A percentile compares a stretch with the other conserved stretches of the same genome.
Evolutionary conservation across 30 jellyfish, hydroid and myxozoan species (phyloP).

Genomic region (Chrysaora quinquecirrha): DNA sequence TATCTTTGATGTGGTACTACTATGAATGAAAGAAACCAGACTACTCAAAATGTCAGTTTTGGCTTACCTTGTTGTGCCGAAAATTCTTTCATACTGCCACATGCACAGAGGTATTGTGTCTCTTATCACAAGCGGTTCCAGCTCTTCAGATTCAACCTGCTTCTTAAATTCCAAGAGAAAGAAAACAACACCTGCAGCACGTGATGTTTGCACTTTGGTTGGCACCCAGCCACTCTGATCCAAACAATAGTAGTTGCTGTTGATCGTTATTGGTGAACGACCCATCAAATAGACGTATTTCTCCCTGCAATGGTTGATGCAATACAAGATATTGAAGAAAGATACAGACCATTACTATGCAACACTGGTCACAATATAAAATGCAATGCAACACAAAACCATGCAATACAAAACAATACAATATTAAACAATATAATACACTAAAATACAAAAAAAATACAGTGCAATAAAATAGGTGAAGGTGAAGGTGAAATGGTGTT

Average conservation of each 20-base stretch:
- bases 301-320: conserved; percentile 98
- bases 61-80: conserved; percentile 91
- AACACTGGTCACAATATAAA: too few species aligned
- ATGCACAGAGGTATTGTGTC: conserved; percentile 94
- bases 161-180: conserved; percentile 65
- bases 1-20: too few species aligned
- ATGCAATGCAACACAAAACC: too few species aligned
- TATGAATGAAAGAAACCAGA: too few species aligned
- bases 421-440: too few species aligned
- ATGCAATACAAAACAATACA: too few species aligned
- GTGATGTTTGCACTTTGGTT: conserved; percentile 79
- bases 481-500: too few species aligned
- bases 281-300: conserved; percentile 96
- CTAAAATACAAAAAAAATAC: too few species aligned
- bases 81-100: conserved; percentile 91
- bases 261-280: conserved; percentile 91
- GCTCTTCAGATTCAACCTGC: conserved; percentile 71
- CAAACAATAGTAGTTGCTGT: conserved; percentile 91
- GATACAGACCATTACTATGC: too few species aligned
- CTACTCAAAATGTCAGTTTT: too few species aligned
- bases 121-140: conserved; percentile 88
- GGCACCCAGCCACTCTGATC: conserved; percentile 98
- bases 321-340: too few species aligned
- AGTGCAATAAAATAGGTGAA: too few species aligned
- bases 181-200: conserved; percentile 89